Evolutionary conservation across 23 tunicate genomes (phyloP).

Genomic region (Trididemnum nubilum): DNA sequence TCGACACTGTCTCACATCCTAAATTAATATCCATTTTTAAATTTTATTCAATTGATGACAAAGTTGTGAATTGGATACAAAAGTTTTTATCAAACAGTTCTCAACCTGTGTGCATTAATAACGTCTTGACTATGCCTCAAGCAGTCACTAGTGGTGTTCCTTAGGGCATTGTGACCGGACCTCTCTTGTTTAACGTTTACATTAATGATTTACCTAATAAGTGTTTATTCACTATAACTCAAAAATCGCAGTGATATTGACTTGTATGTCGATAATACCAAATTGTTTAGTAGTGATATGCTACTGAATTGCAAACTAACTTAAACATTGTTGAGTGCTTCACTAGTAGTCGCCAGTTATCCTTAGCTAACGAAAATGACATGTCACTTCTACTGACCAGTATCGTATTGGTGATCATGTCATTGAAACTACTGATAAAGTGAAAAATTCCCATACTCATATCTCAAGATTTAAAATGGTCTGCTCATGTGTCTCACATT

Average conservation of each 20-base stretch:
- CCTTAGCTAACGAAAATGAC: neutral
- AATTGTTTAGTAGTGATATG: neutral
- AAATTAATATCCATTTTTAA: neutral
- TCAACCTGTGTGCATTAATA: neutral
- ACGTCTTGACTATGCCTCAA: neutral
- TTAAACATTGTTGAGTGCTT: neutral
- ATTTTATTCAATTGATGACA: neutral
- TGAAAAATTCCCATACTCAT: neutral
- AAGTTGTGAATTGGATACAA: neutral
- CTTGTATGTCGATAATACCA: neutral
- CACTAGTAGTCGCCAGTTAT: neutral
- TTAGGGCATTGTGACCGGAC: neutral
- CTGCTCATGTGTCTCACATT: neutral
- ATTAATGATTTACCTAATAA: neutral
- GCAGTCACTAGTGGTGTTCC: neutral
- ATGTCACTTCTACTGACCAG: neutral
- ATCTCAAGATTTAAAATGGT: neutral
- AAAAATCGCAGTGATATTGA: neutral
- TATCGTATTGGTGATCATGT: too few relatives aligned
- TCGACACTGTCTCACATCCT: neutral
- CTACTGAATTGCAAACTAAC: neutral
- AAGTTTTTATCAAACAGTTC: too few relatives aligned
- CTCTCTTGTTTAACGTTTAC: neutral
- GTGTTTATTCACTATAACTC: neutral
- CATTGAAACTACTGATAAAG: too few relatives aligned